Percentiles rank a stretch among this genome's conserved stretches.
Conservation (phyloP, 2,888 invertebrate species). For the Agrotis segetum region DNA sequence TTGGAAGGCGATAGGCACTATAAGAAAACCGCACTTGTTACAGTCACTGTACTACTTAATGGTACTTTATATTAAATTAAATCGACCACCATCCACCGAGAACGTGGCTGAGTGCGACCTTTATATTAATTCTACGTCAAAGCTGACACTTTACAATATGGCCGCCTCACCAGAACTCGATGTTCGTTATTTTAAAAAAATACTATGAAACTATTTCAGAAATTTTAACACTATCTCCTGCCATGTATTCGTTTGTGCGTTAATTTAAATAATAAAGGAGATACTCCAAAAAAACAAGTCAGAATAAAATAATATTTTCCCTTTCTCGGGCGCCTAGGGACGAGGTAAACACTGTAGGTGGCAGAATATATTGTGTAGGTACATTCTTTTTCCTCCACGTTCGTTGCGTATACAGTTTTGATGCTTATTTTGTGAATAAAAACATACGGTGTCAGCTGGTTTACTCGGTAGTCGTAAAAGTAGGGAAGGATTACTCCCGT, state of each 20-base stretch:
- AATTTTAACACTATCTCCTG: slow-evolving; percentile 24
- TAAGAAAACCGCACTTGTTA: no score
- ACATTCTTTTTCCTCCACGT: slow-evolving; percentile 48
- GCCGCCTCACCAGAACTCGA: no score
- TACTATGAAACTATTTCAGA: neutral
- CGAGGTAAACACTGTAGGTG: slow-evolving; percentile 65
- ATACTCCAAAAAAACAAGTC: slow-evolving; percentile 59
- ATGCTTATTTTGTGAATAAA: slow-evolving; percentile 64
- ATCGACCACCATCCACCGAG: no score
- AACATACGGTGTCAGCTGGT: slow-evolving; percentile 57
- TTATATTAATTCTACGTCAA: no score
- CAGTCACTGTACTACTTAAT: no score
- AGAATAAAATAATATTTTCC: slow-evolving; percentile 66
- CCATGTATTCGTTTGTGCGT: slow-evolving; percentile 37
- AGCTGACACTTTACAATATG: no score
- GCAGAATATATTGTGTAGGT: slow-evolving; percentile 61
- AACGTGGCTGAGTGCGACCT: no score
- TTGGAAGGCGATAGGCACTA: no score
- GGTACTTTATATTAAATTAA: no score
- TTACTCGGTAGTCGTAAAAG: slow-evolving; percentile 61
- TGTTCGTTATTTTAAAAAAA: neutral
- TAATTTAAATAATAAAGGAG: slow-evolving; percentile 65
- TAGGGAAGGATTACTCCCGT: slow-evolving; percentile 58
- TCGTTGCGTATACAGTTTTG: slow-evolving; percentile 48
- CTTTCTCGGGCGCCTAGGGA: slow-evolving; percentile 57